Evolutionary conservation across 2,113 vertebrate species (phyloP).

Genomic region (Albula glossodonta): DNA sequence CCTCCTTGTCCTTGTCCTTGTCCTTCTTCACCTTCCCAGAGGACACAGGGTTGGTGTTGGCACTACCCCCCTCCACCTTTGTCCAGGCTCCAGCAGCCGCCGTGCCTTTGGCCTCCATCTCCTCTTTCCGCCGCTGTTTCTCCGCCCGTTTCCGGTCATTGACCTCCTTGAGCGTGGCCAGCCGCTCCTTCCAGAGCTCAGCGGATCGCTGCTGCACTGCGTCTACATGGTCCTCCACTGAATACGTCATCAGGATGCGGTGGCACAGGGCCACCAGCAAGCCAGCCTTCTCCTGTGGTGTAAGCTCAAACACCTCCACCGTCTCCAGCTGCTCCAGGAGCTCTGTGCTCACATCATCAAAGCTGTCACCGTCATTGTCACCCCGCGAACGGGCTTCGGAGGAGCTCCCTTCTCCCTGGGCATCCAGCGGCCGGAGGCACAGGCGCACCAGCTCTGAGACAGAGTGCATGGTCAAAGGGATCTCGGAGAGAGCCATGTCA

Average conservation of each 20-base stretch:
- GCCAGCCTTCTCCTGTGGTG: conserved; percentile 84
- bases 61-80: conserved; percentile 30
- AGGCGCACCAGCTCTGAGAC: conserved; percentile 89
- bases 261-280: conserved; percentile 89
- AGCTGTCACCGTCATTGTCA: conserved; percentile 78
- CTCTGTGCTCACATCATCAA: conserved; percentile 86
- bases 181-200: conserved; percentile 91
- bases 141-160: conserved; percentile 91
- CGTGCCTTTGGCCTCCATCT: conserved; percentile 79
- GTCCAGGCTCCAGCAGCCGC: conserved; percentile 58
- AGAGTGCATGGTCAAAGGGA: conserved; percentile 91
- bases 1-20: conserved; percentile 36
- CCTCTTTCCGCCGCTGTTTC: conserved; percentile 84
- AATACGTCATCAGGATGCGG: conserved; percentile 95
- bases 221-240: conserved; percentile 92
- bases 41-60: conserved; percentile 19
- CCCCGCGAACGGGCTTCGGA: conserved; percentile 67
- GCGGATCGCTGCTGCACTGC: conserved; percentile 83
- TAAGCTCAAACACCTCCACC: conserved; percentile 87
- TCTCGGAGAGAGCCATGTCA: conserved; percentile 91
- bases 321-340: conserved; percentile 91
- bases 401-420: conserved; percentile 82
- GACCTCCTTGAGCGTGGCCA: conserved; percentile 87
- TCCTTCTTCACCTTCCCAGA: conserved; percentile 19
- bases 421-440: conserved; percentile 85